These are phyloP conservation scores for Ichneumoninae sp. DNA, from an alignment of 2,888 invertebrate genomes.

Conservation along the genomic window DNA sequence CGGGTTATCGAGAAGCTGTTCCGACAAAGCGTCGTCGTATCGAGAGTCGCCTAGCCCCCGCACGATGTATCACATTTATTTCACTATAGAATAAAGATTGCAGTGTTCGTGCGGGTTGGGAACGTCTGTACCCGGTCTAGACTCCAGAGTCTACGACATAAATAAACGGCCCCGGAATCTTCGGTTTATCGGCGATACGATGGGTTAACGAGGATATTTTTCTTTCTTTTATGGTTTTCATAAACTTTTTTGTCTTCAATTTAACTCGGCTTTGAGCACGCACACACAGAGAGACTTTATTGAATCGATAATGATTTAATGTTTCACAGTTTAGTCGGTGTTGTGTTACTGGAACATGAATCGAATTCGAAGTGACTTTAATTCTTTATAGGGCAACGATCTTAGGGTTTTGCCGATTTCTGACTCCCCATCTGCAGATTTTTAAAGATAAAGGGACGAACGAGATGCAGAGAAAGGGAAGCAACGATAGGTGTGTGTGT, in stretches of 20 bases:
- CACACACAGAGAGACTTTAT: conserved; percentile 30
- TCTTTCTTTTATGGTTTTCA: not conserved
- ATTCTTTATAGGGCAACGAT: not conserved
- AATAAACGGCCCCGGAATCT: not conserved
- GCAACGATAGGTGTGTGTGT: not conserved
- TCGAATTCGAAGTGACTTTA: conserved; percentile 18
- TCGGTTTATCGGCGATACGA: not conserved
- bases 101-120: not conserved
- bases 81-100: conserved; percentile 1
- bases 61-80: conserved; percentile 12
- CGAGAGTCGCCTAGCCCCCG: not conserved
- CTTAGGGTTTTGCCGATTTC: not conserved
- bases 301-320: conserved; percentile 9
- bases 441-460: conserved; percentile 10
- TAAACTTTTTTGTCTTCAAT: not conserved
- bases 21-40: not conserved
- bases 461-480: not conserved
- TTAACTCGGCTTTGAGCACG: not conserved
- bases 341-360: not conserved
- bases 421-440: not conserved
- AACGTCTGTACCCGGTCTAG: conserved; percentile 44
- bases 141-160: conserved; percentile 37
- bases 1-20: conserved; percentile 11
- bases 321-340: conserved; percentile 1
- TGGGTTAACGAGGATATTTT: not conserved